Evolutionary conservation across 2,888 invertebrate species (phyloP), one percentile per base, ranked within the genome.

Genomic region (Dolichopus griseipennis): DNA sequence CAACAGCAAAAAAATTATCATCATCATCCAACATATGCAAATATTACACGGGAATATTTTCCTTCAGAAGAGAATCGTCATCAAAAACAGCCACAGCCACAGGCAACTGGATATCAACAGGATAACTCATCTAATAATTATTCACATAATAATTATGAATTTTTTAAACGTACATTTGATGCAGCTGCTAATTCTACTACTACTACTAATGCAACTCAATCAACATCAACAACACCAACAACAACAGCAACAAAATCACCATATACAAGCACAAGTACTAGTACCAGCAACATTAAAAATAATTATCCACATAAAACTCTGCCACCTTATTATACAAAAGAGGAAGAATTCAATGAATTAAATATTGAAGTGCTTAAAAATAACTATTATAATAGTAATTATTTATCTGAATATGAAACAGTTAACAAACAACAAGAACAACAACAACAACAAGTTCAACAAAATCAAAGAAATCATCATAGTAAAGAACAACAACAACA

Each of bases 161-260:
- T 87, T 67, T 87, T 86, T 72, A 85, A 83, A 73, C 84, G 83
- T 70, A 85, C 86, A 18, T 87, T 87, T 73, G 86, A 87, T 69
- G 75, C 80, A 71, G 83, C 82, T 70, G 71, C 72, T 61, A 65
- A 64, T 64, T 76, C 77, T 41, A 75, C 74, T 68, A 71, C 71
- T 5, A n/a, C n/a, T n/a, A n/a, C 72, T 71, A 65, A 27, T 27
- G 3, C 27, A 27, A 33, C 65, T 34, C 69, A 68, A 15, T n/a
- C 71, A 20, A 65, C 71, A 66, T 65, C 71, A 37, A 37, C 71
- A 43, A 43, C 12, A 43, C 12, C 3, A 15, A 43, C 15, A 52
- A 52, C 18, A 52, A 52, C 52, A 52, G 15, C 18, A 52, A 52
- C 15, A 52, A 52, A 52, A n/a, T 18, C 6, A 52, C 15, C 15